Percentiles rank a stretch among this genome's conserved stretches.
Conservation (phyloP, 1,140 invertebrate genomes). For the Bombyx mandarina region DNA sequence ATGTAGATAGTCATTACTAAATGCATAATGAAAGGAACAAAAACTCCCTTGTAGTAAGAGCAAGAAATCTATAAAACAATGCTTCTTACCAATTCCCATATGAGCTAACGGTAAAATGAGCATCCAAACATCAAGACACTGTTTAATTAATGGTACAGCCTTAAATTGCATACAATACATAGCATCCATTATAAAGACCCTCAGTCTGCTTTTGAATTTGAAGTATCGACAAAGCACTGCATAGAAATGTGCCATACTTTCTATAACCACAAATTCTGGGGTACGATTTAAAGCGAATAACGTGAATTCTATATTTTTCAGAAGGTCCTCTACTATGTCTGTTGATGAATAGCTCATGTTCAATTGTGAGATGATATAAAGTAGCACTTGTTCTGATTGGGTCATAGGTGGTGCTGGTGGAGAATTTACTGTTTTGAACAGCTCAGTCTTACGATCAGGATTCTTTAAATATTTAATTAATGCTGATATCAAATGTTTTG, state of each 20-base stretch:
- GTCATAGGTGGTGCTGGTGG: constrained; percentile 45
- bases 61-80: no score
- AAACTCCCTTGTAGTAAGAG: no score
- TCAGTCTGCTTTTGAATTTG: constrained; percentile 40
- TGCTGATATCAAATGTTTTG: constrained; percentile 34
- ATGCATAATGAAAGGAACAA: no score
- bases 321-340: constrained; percentile 25
- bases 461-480: constrained; percentile 46
- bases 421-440: constrained; percentile 32
- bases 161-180: constrained; percentile 64
- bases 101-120: constrained; percentile 51
- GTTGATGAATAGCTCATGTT: constrained; percentile 10
- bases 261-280: constrained; percentile 42
- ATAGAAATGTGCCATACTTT: constrained; percentile 58
- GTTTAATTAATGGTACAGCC: constrained; percentile 45
- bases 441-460: constrained; percentile 39
- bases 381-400: constrained; percentile 48
- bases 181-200: constrained; percentile 56
- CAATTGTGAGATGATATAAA: constrained; percentile 42
- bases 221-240: constrained; percentile 51
- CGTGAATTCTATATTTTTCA: constrained; percentile 49
- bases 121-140: constrained; percentile 57
- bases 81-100: constrained; percentile 43
- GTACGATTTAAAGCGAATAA: constrained; percentile 50
- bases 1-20: no score